Evolutionary conservation across 2,113 vertebrate species (phyloP).

Genomic region (Suricata suricatta): DNA sequence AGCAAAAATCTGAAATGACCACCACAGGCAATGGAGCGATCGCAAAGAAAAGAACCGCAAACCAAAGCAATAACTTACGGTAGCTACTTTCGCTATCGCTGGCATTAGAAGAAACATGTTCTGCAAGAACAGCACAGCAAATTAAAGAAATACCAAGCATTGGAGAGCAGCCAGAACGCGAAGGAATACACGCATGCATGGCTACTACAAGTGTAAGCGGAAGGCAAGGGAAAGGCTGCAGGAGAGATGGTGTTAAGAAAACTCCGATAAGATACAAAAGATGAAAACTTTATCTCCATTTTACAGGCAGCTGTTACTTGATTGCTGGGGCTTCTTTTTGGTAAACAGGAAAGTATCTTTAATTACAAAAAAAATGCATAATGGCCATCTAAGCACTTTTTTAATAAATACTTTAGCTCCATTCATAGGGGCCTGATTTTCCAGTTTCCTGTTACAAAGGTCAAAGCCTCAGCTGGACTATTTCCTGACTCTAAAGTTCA

Average conservation of each 20-base stretch:
- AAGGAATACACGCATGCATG: slow-evolving; percentile 84
- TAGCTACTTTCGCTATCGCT: slow-evolving; percentile 92
- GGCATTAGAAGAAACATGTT: slow-evolving; percentile 91
- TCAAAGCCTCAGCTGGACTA: not conserved
- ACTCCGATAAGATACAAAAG: slow-evolving; percentile 61
- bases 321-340: not conserved
- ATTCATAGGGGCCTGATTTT: not conserved
- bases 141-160: slow-evolving; percentile 88
- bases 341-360: slow-evolving; percentile 44
- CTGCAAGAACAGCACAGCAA: slow-evolving; percentile 92
- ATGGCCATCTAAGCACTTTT: not conserved
- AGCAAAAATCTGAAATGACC: slow-evolving; percentile 74
- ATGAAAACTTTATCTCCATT: slow-evolving; percentile 84
- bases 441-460: not conserved
- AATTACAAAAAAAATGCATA: not conserved
- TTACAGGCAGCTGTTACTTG: not conserved
- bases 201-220: slow-evolving; percentile 72
- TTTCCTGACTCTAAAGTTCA: not conserved
- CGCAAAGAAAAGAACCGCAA: slow-evolving; percentile 85
- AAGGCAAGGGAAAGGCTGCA: slow-evolving; percentile 70
- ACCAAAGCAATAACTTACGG: slow-evolving; percentile 89
- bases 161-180: slow-evolving; percentile 82
- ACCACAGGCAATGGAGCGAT: slow-evolving; percentile 67
- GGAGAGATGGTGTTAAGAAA: slow-evolving; percentile 60
- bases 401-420: not conserved